Base-by-base conservation (phyloP, 2,888 invertebrate genomes). In the Ischnus inquisitorius region DNA sequence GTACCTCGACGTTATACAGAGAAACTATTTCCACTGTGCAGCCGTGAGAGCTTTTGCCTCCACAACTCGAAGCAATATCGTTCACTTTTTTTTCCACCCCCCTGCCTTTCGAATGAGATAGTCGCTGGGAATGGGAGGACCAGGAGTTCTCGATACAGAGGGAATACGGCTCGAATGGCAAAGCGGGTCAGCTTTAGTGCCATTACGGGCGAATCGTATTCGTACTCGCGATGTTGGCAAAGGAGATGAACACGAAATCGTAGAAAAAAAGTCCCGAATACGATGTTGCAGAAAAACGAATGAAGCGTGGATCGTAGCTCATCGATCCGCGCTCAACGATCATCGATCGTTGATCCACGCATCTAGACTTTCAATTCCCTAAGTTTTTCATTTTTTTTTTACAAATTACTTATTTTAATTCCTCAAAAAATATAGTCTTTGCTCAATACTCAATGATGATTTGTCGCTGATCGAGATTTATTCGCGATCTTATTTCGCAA, bases 111-210 rank as follows among this genome's bases (percentile, higher is more conserved):
- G 76, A 78, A 74, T 69, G 62, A 16, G 77, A 74, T 69, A 28
- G 54, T 62, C 51, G 43, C 62, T 34, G 57, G 74, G 62, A 82
- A 82, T 64, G 78, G 62, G 22, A 28, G 54, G 54, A 48, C 39
- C 46, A 65, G 51, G 57, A 64, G 48, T 19, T 65, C 54, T 41
- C 48, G 69, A 78, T 78, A 78, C 48, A 64, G 57, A 65, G 43
- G 19, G 57, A 43, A 25, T 41, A 48, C 34, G 46, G 8, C 14
- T 16, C 60, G 12, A 67, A 54, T 19, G 46, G 57, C 39, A 60
- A 46, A 71, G 71, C 76, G 71, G 60, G 77, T 46, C 16, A 82
- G 64, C 83, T 79, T 72, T 75, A 75, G 79, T 67, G 72, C 65
- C 60, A 65, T 83, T 76, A 72, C 34, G 78, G 64, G 69, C 39